Evolutionary conservation across 2,113 vertebrate species (phyloP).

Genomic region (Cnemophilus loriae): DNA sequence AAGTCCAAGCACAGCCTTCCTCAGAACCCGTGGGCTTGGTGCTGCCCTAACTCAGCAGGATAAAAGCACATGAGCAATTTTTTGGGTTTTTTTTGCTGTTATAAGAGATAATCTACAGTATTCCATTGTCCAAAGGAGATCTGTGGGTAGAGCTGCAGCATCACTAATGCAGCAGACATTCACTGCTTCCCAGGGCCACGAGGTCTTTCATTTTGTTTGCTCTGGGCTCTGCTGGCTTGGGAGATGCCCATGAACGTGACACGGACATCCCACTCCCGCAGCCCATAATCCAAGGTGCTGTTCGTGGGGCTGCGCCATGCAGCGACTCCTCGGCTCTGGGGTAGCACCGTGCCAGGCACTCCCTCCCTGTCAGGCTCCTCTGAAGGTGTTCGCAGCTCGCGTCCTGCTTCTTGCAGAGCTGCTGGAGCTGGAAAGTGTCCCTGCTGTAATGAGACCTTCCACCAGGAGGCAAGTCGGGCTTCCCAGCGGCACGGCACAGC

Average conservation of each 20-base stretch:
- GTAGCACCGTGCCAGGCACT: not conserved
- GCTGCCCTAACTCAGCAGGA: not conserved
- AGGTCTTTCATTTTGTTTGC: not conserved
- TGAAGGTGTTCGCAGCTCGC: not conserved
- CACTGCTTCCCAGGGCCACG: not conserved
- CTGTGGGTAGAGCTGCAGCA: not conserved
- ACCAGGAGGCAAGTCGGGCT: constrained; percentile 46
- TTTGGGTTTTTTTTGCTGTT: not conserved
- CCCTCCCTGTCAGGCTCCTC: accelerated
- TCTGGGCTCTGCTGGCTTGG: not conserved
- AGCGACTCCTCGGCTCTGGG: not conserved
- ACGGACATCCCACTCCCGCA: accelerated
- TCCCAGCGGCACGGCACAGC: not conserved
- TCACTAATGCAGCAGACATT: accelerated
- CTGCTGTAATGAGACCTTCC: constrained; percentile 57
- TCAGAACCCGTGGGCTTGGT: not conserved
- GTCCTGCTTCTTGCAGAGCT: not conserved
- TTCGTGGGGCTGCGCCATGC: accelerated
- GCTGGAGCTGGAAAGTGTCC: not conserved
- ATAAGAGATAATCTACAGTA: not conserved
- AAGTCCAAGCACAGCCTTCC: not conserved
- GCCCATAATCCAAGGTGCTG: accelerated
- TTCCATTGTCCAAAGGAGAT: not conserved
- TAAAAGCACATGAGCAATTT: not conserved
- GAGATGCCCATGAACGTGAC: accelerated